Percentiles rank a stretch among this genome's conserved stretches.
Evolutionary conservation across 1,140 invertebrate species (phyloP).

Genomic region (Saxidomus purpurata): DNA sequence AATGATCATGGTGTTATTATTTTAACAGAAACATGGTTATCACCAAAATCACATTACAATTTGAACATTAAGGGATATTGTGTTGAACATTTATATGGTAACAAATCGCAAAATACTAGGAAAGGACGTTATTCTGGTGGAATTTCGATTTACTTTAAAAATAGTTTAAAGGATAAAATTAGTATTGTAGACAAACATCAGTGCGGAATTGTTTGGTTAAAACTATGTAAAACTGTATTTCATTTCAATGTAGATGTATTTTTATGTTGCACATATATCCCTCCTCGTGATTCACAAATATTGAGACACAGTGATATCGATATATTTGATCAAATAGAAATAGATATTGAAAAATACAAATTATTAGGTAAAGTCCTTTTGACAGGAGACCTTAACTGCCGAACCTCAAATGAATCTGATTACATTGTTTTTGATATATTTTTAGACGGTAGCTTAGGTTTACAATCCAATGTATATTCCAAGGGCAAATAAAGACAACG

Average conservation of each 20-base stretch:
- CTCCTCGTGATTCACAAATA: neutral
- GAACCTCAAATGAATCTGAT: neutral
- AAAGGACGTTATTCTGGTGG: constrained; percentile 1
- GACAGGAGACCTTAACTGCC: neutral
- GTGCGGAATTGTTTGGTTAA: constrained; percentile 23
- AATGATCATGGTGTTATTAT: neutral
- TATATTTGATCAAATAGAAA: constrained; percentile 34
- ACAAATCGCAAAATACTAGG: too few species aligned
- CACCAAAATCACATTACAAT: neutral
- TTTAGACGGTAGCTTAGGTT: neutral
- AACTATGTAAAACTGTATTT: neutral
- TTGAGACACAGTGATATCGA: neutral
- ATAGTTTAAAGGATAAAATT: neutral
- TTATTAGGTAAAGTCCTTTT: neutral
- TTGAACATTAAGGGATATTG: neutral
- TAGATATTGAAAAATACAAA: constrained; percentile 23
- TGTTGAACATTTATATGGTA: constrained; percentile 2
- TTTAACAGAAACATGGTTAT: constrained; percentile 23
- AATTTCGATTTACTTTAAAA: constrained; percentile 11
- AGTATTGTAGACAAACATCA: constrained; percentile 2
- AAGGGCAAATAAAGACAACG: neutral
- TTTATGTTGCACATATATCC: constrained; percentile 22
- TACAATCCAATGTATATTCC: too few species aligned
- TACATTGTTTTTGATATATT: constrained; percentile 8
- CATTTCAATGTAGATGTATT: neutral